phyloP scores from a whole-genome alignment of 92 coral and sea anemone species.

The Umimayanthus chanpuru region DNA sequence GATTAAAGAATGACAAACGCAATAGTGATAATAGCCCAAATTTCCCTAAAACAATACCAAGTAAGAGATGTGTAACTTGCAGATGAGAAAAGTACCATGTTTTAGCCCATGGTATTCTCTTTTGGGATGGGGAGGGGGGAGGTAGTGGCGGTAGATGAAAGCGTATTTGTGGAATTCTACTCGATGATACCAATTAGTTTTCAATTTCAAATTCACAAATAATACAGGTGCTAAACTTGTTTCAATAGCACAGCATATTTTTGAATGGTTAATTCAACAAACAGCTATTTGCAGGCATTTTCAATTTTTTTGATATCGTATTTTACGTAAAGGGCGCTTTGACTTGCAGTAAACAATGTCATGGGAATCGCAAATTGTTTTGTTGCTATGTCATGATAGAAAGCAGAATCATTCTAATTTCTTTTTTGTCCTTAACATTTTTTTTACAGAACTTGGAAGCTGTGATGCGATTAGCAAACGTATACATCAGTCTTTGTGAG shows the following conservation, averaged over 20 bases:
- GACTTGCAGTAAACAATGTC: not conserved
- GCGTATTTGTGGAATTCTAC: not conserved
- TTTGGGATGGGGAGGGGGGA: too few species aligned
- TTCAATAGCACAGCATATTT: not conserved
- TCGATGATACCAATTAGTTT: too few species aligned
- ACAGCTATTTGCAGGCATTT: not conserved
- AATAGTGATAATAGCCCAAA: too few species aligned
- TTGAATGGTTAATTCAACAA: too few species aligned
- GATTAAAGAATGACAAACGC: too few species aligned
- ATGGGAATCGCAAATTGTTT: too few species aligned
- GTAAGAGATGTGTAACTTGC: too few species aligned
- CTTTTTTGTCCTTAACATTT: not conserved
- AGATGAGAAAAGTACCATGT: too few species aligned
- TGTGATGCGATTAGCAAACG: conserved; percentile 57
- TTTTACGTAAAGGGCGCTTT: not conserved
- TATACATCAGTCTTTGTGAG: conserved; percentile 55
- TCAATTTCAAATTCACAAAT: not conserved
- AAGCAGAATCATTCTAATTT: not conserved
- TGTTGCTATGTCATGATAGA: not conserved
- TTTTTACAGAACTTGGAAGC: conserved; percentile 67
- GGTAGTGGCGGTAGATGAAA: too few species aligned
- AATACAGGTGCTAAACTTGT: not conserved
- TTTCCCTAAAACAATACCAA: too few species aligned
- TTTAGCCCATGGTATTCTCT: too few species aligned
- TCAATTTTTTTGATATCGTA: not conserved